Base-by-base conservation (phyloP, 2,797 vertebrate genomes). In the Sphaeramia orbicularis region DNA sequence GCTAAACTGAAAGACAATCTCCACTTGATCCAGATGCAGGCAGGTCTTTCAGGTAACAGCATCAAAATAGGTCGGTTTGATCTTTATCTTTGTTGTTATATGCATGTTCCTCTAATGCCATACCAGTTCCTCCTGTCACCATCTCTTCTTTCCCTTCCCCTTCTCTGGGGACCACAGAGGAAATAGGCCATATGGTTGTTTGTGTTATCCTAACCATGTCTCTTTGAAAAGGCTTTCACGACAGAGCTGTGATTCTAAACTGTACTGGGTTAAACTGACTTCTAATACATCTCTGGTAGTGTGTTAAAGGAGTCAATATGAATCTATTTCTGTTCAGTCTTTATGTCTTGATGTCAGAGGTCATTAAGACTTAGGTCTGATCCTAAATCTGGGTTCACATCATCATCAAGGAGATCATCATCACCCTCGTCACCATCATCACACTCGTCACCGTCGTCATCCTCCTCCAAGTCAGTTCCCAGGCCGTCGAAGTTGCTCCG, bases 321-420 rank as follows among this genome's bases (percentile, higher is more conserved):
- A 56, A 18, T 12, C 43, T 35, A 12, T 54, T 45, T 3, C 9
- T 57, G 30, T 37, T 64, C 50, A 32, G 30, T 32, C 30, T 32
- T 32, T 7, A 32, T 9, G 6, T 27, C 24, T 27, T 27, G 24
- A 27, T 27, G 38, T 93, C 81, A 95, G 69, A 95, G 91, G 84
- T 95, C 94, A 76, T 74, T 85, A 27, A 96, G 88, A 84, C 93
- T 94, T 35, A 95, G 87, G 59, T 95, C 84, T 79, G 91, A 81
- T 82, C 76, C 85, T 78, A 93, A 81, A 84, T 91, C 80, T 75
- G 88, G 74, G 74, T 86, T 66, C 40, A 74, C 35, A 13, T 85
- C 48, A 60, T 86, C 81, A 43, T 85, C 81, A 6, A 76, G 58
- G 36, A 78, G 51, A 40, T 81, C 65, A 14, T 64, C 78, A 41